A percentile compares a stretch with the other conserved stretches of the same genome.
phyloP scores from a whole-genome alignment of 2,797 vertebrate species.

The Hozukius guyotensis region DNA sequence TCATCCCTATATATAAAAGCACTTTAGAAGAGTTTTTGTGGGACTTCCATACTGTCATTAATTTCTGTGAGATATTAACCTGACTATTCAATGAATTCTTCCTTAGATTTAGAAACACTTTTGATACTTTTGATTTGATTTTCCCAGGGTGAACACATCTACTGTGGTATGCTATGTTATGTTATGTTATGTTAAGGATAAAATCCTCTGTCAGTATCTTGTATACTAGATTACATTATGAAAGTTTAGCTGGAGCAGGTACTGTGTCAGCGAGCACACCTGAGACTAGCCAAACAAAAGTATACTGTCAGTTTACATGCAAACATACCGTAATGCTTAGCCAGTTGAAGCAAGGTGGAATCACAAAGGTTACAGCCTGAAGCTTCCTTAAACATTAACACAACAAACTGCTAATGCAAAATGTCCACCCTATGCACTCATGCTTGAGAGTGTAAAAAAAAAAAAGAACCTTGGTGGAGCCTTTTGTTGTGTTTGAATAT shows the following conservation, averaged over 20 bases:
- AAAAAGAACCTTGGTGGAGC: not conserved
- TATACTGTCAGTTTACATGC: not conserved
- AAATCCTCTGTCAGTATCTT: not conserved
- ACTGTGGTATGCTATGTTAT: too few relatives aligned
- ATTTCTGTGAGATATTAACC: not conserved
- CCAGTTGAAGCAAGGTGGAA: not conserved
- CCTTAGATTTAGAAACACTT: not conserved
- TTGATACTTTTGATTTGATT: not conserved
- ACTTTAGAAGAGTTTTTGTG: not conserved
- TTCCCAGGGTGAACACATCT: not conserved
- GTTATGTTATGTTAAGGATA: not conserved
- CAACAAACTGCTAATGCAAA: not conserved
- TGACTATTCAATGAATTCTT: not conserved
- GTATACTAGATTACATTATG: not conserved
- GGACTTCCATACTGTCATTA: not conserved
- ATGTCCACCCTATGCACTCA: not conserved
- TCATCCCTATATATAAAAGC: too few relatives aligned
- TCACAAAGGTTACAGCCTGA: not conserved
- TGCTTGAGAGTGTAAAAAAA: not conserved
- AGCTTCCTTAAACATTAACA: not conserved
- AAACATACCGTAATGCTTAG: not conserved
- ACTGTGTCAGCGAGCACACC: not conserved
- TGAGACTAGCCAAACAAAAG: not conserved
- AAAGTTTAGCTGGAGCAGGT: not conserved
- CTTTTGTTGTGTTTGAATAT: not conserved